phyloP scores from a whole-genome alignment of 37 sponge, comb jelly and placozoan species.

The Geodia barretti region DNA sequence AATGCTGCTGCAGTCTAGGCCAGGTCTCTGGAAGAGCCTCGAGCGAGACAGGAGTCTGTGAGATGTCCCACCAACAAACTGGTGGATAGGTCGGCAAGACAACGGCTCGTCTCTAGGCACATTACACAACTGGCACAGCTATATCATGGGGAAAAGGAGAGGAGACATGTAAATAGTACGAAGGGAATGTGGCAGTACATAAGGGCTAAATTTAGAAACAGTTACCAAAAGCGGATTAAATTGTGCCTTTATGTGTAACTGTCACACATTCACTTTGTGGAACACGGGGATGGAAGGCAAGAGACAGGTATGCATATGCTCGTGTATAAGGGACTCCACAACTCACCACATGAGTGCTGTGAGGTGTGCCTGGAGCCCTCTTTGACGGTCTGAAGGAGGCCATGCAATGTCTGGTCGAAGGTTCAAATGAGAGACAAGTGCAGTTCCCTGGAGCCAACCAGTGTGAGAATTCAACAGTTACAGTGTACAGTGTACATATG shows the following conservation, averaged over 20 bases:
- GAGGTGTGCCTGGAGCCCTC: conserved; percentile 16
- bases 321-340: not conserved
- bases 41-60: conserved; percentile 77
- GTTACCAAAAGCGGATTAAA: too few relatives aligned
- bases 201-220: too few relatives aligned
- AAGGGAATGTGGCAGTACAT: too few relatives aligned
- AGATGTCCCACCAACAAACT: conserved; percentile 72
- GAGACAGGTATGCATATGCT: not conserved
- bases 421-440: conserved; percentile 70
- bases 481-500: not conserved
- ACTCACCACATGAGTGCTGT: conserved; percentile 65
- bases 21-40: conserved; percentile 62
- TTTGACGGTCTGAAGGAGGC: conserved; percentile 66
- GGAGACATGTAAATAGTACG: not conserved
- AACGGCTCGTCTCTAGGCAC: conserved; percentile 17
- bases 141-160: too few relatives aligned
- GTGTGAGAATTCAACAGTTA: too few relatives aligned
- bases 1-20: conserved; percentile 21
- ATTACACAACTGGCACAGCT: conserved; percentile 59
- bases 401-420: conserved; percentile 69
- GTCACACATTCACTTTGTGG: too few relatives aligned
- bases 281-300: not conserved
- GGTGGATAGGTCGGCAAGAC: conserved; percentile 49
- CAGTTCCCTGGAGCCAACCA: conserved; percentile 55
- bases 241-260: too few relatives aligned